Evolutionary conservation across 2,888 invertebrate genomes (phyloP).

Genomic region (Meghimatium bilineatum): DNA sequence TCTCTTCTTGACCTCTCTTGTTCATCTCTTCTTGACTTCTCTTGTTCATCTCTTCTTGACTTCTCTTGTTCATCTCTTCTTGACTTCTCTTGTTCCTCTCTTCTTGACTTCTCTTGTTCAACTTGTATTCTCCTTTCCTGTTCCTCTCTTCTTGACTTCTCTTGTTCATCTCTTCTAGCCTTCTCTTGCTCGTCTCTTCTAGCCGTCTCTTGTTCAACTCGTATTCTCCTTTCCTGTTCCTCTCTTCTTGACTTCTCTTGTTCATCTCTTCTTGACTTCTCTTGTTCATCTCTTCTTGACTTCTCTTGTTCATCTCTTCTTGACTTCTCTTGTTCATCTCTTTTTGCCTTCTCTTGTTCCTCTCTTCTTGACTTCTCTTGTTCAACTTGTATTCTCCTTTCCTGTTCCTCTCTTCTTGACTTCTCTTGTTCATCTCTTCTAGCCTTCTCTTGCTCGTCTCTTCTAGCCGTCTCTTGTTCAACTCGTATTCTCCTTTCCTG

Average conservation of each 20-base stretch:
- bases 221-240: not conserved
- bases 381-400: too few relatives aligned
- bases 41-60: not conserved
- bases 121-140: not conserved
- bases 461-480: not conserved
- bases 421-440: not conserved
- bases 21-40: not conserved
- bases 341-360: not conserved
- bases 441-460: too few relatives aligned
- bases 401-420: not conserved
- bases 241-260: not conserved
- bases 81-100: too few relatives aligned
- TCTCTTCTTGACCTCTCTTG: not conserved
- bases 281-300: not conserved
- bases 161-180: not conserved
- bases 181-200: not conserved
- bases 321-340: too few relatives aligned
- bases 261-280: not conserved
- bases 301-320: not conserved
- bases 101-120: not conserved
- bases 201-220: too few relatives aligned
- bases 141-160: not conserved
- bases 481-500: not conserved
- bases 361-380: not conserved
- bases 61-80: not conserved